phyloP scores from a whole-genome alignment of 2,797 vertebrate species.

The Siniperca scherzeri region DNA sequence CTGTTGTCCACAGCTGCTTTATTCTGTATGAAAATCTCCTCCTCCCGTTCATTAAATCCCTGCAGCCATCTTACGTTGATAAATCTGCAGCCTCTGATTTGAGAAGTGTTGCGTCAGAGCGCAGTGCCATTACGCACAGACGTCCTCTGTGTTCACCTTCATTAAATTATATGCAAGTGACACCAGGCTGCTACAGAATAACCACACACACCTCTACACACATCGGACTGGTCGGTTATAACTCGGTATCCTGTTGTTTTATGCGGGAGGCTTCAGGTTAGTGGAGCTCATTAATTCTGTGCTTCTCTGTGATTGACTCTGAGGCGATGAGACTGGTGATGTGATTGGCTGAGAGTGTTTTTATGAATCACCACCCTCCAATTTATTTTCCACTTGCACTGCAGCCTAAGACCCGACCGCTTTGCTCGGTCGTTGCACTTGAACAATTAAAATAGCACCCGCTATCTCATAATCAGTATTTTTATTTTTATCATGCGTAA shows the following conservation, averaged over 20 bases:
- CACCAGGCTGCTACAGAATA: not conserved
- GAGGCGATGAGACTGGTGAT: not conserved
- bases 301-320: not conserved
- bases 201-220: not conserved
- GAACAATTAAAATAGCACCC: no score
- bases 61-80: not conserved
- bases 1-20: no score
- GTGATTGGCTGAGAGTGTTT: not conserved
- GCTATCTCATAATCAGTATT: not conserved
- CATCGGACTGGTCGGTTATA: no score
- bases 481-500: not conserved
- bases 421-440: no score
- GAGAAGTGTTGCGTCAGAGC: not conserved
- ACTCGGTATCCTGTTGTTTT: no score
- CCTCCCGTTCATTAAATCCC: no score
- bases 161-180: not conserved
- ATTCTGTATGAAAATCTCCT: no score
- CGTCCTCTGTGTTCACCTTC: not conserved
- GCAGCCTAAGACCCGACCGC: not conserved
- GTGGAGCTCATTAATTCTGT: not conserved
- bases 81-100: no score
- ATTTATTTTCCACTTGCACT: not conserved
- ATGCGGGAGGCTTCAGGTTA: not conserved
- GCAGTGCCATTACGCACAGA: not conserved
- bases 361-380: no score